Evolutionary conservation across 2,113 vertebrate species (phyloP).

Genomic region (Lophotis ruficrista): DNA sequence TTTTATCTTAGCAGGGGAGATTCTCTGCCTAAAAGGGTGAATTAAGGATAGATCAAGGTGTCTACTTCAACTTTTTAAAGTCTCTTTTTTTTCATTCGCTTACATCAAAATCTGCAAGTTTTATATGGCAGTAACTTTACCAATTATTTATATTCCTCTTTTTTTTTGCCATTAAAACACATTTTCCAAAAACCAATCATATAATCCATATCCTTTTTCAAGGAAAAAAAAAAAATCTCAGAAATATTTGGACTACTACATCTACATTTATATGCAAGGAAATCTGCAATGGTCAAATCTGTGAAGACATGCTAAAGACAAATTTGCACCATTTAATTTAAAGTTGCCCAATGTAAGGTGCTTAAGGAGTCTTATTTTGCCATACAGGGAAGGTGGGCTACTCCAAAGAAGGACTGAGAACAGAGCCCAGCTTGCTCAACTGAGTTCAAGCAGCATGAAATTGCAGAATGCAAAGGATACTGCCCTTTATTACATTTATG

Average conservation of each 20-base stretch:
- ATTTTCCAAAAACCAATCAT: not conserved
- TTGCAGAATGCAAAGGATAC: not conserved
- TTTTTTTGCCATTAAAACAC: not conserved
- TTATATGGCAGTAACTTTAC: not conserved
- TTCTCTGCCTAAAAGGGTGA: conserved; percentile 43
- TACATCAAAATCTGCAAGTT: not conserved
- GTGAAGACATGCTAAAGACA: not conserved
- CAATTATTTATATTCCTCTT: not conserved
- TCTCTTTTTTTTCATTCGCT: not conserved
- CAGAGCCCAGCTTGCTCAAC: not conserved
- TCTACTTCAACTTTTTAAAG: not conserved
- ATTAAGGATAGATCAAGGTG: conserved; percentile 22
- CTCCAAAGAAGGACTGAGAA: not conserved
- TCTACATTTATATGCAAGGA: not conserved
- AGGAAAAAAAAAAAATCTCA: not conserved
- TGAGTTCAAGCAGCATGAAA: not conserved
- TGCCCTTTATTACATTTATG: not conserved
- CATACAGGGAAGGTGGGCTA: not conserved
- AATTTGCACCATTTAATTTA: not conserved
- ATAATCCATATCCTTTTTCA: not conserved
- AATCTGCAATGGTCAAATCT: not conserved
- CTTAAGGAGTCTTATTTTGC: not conserved
- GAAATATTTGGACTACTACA: not conserved
- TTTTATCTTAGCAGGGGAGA: not conserved
- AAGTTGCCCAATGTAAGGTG: not conserved